phyloP scores from a whole-genome alignment of 1,140 invertebrate species.

The Cyrtorhinus lividipennis region DNA sequence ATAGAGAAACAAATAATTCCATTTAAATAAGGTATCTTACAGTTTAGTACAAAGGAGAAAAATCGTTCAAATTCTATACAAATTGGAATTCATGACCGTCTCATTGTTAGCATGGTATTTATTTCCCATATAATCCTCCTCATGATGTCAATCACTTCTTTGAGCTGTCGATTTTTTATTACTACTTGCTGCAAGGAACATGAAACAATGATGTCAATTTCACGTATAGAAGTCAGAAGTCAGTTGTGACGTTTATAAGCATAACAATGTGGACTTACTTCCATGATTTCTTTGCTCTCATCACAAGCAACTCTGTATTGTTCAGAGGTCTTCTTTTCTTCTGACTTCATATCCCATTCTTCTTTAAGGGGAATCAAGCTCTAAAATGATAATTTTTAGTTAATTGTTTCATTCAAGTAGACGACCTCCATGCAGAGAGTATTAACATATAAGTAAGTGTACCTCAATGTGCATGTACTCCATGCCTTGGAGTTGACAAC shows the following conservation, averaged over 20 bases:
- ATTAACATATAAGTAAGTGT: no score
- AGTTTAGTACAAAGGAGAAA: no score
- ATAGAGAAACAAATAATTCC: no score
- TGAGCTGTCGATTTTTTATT: conserved; percentile 77
- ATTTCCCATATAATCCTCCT: conserved; percentile 89
- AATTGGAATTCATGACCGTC: conserved; percentile 44
- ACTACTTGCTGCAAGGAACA: conserved; percentile 68
- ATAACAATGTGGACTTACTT: no score
- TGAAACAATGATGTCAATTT: no score
- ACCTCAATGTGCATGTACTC: conserved; percentile 76
- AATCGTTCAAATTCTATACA: no score
- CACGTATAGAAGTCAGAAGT: no score
- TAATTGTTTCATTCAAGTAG: no score
- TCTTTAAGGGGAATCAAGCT: conserved; percentile 78
- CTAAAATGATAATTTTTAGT: no score
- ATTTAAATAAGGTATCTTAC: no score
- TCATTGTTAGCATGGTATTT: conserved; percentile 90
- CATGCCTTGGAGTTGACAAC: conserved; percentile 59
- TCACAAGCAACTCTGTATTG: conserved; percentile 54
- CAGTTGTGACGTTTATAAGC: no score
- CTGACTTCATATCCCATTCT: conserved; percentile 59
- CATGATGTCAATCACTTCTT: conserved; percentile 85
- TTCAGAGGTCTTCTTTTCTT: conserved; percentile 63
- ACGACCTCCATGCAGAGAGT: no score
- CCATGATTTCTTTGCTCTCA: conserved; percentile 59